Conservation (phyloP, 1,140 invertebrate genomes). For the Drosophila subobscura region DNA sequence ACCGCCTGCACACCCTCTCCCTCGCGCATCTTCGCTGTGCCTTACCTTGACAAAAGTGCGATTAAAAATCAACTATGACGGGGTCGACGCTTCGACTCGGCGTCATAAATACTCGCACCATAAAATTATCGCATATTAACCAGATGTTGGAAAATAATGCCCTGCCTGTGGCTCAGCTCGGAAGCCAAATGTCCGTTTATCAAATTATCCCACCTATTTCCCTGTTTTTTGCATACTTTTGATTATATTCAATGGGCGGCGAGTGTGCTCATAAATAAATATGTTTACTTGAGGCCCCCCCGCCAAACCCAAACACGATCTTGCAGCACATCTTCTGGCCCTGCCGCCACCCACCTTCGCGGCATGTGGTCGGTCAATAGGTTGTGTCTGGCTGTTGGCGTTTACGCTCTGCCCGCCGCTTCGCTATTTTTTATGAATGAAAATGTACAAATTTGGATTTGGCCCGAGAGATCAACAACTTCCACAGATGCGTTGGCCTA, state of each 20-base stretch:
- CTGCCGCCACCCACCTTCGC: conserved; percentile 27
- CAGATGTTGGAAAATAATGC: conserved; percentile 24
- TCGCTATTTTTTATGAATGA: conserved; percentile 58
- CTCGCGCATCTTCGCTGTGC: neutral
- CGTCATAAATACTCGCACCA: conserved; percentile 36
- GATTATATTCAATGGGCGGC: conserved; percentile 10
- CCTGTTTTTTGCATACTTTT: too few species aligned
- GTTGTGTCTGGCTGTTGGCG: neutral
- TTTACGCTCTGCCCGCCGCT: conserved; percentile 14
- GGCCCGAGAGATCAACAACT: conserved; percentile 11
- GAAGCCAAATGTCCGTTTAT: conserved; percentile 20
- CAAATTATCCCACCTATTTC: conserved; percentile 9
- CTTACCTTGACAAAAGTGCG: conserved; percentile 67
- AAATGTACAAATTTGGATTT: conserved; percentile 67
- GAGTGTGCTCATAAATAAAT: conserved; percentile 22
- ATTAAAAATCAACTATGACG: conserved; percentile 57
- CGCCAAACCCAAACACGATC: too few species aligned
- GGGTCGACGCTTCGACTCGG: conserved; percentile 32
- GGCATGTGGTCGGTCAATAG: conserved; percentile 33
- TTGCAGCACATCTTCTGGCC: neutral
- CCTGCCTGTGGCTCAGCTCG: too few species aligned
- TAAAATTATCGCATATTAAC: conserved; percentile 30
- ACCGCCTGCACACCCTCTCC: conserved; percentile 4
- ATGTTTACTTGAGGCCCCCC: conserved; percentile 31
- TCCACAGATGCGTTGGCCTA: conserved; percentile 42